Conservation (phyloP, 2,888 invertebrate genomes). For the Pandemis cinnamomeana region DNA sequence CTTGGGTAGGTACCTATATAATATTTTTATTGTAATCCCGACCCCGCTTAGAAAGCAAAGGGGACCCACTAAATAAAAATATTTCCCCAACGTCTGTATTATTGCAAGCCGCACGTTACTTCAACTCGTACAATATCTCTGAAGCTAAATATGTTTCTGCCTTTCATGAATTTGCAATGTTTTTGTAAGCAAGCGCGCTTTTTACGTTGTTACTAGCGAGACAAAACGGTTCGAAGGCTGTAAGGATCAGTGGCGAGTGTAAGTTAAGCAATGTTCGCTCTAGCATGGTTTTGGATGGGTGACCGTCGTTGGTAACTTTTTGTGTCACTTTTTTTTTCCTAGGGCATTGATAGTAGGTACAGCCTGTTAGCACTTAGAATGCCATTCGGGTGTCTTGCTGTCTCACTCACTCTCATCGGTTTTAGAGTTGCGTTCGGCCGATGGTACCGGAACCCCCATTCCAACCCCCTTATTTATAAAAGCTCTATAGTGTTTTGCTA, state of each 20-base stretch:
- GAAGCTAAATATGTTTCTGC: slow-evolving; percentile 55
- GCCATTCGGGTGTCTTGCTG: too few relatives aligned
- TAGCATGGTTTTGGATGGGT: slow-evolving; percentile 5
- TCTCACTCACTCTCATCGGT: too few relatives aligned
- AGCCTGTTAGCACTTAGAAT: too few relatives aligned
- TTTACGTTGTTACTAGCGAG: slow-evolving; percentile 5
- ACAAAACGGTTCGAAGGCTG: slow-evolving; percentile 2
- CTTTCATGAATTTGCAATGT: slow-evolving; percentile 44
- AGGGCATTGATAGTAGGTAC: too few relatives aligned
- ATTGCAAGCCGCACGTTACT: slow-evolving; percentile 52
- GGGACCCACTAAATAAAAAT: slow-evolving; percentile 78
- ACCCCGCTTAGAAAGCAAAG: slow-evolving; percentile 64
- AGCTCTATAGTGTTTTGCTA: too few relatives aligned
- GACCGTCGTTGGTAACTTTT: background rate
- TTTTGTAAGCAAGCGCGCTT: slow-evolving; percentile 17
- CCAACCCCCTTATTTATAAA: too few relatives aligned
- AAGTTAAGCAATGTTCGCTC: background rate
- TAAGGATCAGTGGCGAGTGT: background rate
- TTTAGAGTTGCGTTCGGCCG: too few relatives aligned
- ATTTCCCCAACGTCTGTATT: slow-evolving; percentile 68
- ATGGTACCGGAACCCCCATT: too few relatives aligned
- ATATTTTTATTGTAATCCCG: slow-evolving; percentile 77
- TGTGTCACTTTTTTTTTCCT: too few relatives aligned
- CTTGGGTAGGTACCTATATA: slow-evolving; percentile 60
- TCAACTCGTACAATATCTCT: slow-evolving; percentile 43